These are phyloP conservation scores for Saccostrea glomerata DNA, from an alignment of 1,140 invertebrate genomes.

Conservation along the genomic window DNA sequence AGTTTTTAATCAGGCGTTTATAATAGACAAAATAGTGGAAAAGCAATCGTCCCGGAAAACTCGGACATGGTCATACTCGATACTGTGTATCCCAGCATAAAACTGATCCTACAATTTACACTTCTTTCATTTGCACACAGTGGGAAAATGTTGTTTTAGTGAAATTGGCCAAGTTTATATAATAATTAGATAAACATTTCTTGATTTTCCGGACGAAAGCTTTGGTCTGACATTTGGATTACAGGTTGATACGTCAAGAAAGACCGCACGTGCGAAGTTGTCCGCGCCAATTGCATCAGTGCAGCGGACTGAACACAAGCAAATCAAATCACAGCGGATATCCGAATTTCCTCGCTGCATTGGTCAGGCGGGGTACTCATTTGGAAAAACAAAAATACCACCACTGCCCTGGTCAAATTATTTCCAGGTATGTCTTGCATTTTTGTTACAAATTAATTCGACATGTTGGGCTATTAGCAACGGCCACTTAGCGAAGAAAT, in stretches of 20 bases:
- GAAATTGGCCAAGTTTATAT: conserved; percentile 31
- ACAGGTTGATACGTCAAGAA: conserved; percentile 27
- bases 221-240: conserved; percentile 27
- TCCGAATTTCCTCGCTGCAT: conserved; percentile 30
- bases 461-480: not conserved
- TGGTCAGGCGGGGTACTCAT: conserved; percentile 17
- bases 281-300: conserved; percentile 37
- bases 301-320: not conserved
- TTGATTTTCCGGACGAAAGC: conserved; percentile 32
- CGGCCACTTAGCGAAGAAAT: not conserved
- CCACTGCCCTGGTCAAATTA: not conserved
- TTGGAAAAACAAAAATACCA: conserved; percentile 29
- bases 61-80: not conserved
- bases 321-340: conserved; percentile 28
- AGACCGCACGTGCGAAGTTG: conserved; percentile 35
- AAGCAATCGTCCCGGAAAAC: conserved; percentile 52
- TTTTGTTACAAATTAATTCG: conserved; percentile 10
- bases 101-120: not conserved
- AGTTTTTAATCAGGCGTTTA: conserved; percentile 60
- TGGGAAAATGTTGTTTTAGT: conserved; percentile 27
- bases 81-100: not conserved
- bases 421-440: not conserved
- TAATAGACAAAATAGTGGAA: conserved; percentile 59
- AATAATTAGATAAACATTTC: conserved; percentile 39
- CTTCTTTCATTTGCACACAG: not conserved